Evolutionary conservation across 2,888 invertebrate genomes (phyloP).

Genomic region (Dioctria linearis): DNA sequence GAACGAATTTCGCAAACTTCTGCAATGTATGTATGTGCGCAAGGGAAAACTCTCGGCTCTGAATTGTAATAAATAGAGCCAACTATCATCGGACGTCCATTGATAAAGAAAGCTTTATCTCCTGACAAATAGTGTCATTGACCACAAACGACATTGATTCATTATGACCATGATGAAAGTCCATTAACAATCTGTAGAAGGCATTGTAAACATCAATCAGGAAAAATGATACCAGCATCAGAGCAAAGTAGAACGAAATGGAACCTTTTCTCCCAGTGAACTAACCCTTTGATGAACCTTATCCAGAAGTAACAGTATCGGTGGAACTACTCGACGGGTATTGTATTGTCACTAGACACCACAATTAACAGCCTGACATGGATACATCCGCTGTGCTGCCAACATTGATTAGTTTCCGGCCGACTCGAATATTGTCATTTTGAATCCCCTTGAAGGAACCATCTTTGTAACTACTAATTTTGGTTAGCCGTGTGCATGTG

Average conservation of each 20-base stretch:
- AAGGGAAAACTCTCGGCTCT: too few species aligned
- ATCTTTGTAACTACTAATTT: background rate
- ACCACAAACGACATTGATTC: slow-evolving; percentile 33
- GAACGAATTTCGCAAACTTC: background rate
- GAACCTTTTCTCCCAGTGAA: background rate
- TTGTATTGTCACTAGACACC: slow-evolving; percentile 11
- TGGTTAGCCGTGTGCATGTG: slow-evolving; percentile 22
- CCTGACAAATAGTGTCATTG: background rate
- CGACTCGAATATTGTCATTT: background rate
- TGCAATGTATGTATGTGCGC: background rate
- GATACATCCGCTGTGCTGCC: slow-evolving; percentile 7
- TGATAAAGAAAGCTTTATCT: too few species aligned
- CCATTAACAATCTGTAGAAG: slow-evolving; percentile 30
- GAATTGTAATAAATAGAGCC: too few species aligned
- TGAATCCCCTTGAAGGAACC: background rate
- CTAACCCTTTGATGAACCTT: background rate
- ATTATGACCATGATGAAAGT: slow-evolving; percentile 11
- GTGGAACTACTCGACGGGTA: background rate
- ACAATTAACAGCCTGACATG: slow-evolving; percentile 17
- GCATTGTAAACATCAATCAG: slow-evolving; percentile 36
- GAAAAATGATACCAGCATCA: slow-evolving; percentile 40
- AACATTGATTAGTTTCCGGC: slow-evolving; percentile 23
- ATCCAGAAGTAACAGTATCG: background rate
- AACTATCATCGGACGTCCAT: background rate
- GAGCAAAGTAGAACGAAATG: background rate